A percentile compares a stretch with the other conserved stretches of the same genome.
These are phyloP conservation scores for Psilopsiagon aymara DNA, from an alignment of 2,113 vertebrate genomes.

Conservation along the genomic window DNA sequence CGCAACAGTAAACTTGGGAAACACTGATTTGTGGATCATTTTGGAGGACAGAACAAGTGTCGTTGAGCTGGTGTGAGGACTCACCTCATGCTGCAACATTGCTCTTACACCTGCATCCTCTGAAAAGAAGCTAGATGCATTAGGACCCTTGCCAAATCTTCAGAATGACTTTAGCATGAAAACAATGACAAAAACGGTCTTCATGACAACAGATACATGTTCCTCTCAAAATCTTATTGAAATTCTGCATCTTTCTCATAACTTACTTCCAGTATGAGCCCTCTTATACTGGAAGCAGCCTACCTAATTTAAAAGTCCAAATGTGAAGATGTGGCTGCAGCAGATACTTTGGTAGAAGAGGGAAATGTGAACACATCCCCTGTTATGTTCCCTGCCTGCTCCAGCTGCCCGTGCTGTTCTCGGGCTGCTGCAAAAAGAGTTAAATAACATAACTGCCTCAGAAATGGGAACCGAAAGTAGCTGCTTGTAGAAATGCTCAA, in stretches of 20 bases:
- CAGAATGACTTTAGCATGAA: not conserved
- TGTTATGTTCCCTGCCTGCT: not conserved
- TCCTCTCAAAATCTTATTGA: not conserved
- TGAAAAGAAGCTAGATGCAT: not conserved
- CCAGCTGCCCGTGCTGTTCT: not conserved
- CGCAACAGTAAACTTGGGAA: not conserved
- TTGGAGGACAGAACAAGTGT: not conserved
- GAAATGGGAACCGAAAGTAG: conserved; percentile 62
- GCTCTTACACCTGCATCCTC: not conserved
- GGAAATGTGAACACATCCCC: not conserved
- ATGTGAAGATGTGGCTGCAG: not conserved
- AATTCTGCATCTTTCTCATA: not conserved
- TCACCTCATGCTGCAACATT: not conserved
- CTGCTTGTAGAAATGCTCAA: conserved; percentile 3
- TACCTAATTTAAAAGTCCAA: not conserved
- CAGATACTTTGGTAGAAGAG: not conserved
- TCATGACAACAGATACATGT: not conserved
- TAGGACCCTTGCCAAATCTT: not conserved
- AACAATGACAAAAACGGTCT: not conserved
- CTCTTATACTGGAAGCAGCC: not conserved
- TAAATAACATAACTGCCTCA: conserved; percentile 5
- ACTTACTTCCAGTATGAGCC: not conserved
- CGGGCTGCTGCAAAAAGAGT: not conserved
- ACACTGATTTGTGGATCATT: not conserved
- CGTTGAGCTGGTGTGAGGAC: not conserved